Percentiles rank a stretch among this genome's conserved stretches.
Conservation (phyloP, 2,113 vertebrate genomes). For the Trematomus loennbergii region DNA sequence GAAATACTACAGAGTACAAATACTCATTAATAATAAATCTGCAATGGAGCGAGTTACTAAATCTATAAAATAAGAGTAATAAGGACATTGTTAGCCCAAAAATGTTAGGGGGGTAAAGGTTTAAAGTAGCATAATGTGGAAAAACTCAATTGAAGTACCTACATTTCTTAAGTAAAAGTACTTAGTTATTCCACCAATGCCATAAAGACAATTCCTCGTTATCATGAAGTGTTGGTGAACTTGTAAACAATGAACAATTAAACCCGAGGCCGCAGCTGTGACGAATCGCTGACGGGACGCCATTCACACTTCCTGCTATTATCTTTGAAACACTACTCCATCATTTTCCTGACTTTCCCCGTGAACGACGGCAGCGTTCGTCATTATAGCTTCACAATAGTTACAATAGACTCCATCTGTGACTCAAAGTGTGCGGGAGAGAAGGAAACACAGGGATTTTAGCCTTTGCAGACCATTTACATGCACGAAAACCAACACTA, state of each 20-base stretch:
- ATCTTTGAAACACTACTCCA: background rate
- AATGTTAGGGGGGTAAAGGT: no score
- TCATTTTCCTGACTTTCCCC: background rate
- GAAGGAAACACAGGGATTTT: background rate
- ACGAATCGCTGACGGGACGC: background rate
- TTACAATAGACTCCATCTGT: background rate
- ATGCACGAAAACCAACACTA: no score
- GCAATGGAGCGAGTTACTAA: no score
- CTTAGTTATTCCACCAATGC: no score
- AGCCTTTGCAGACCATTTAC: no score
- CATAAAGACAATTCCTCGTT: background rate
- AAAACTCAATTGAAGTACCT: no score
- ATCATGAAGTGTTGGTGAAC: background rate
- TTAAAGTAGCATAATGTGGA: no score
- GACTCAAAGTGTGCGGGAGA: background rate
- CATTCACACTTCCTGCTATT: background rate
- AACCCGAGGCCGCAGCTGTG: background rate
- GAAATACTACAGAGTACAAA: no score
- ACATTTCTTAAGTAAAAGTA: no score
- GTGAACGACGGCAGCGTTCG: background rate
- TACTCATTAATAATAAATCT: no score
- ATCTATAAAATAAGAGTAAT: no score
- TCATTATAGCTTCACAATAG: background rate
- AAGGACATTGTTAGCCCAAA: no score
- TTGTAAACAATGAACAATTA: background rate